These are phyloP conservation scores for Carassius gibelio DNA, from an alignment of 2,113 vertebrate genomes.

Conservation along the genomic window DNA sequence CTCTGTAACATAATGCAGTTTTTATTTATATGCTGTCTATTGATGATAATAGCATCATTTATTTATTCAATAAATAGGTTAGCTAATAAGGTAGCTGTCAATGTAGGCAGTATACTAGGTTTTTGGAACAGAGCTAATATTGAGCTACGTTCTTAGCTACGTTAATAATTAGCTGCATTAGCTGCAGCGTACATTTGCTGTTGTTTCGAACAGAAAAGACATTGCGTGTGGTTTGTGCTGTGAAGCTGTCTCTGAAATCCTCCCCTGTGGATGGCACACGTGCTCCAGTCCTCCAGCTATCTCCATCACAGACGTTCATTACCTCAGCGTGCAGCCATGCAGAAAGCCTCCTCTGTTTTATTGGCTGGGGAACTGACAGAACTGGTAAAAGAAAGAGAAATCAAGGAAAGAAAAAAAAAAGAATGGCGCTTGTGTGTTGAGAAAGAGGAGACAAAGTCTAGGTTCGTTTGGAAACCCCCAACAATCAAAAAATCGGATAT, in stretches of 20 bases:
- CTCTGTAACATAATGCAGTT: no score
- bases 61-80: not conserved
- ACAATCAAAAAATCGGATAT: conserved; percentile 24
- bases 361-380: conserved; percentile 46
- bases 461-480: conserved; percentile 17
- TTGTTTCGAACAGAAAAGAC: not conserved
- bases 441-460: not conserved
- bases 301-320: conserved; percentile 35
- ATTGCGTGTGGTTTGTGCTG: not conserved
- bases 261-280: not conserved
- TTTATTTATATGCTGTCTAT: no score
- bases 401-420: not conserved
- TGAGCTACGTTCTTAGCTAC: not conserved
- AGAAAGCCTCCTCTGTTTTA: conserved; percentile 25
- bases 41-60: no score
- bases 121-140: not conserved
- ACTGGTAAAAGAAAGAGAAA: conserved; percentile 36
- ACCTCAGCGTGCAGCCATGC: conserved; percentile 25
- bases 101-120: not conserved
- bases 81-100: not conserved
- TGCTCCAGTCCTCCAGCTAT: conserved; percentile 6
- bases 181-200: not conserved
- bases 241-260: not conserved
- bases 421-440: not conserved
- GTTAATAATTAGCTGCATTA: not conserved